Conservation (phyloP, 2,113 vertebrate genomes). For the Acanthochromis polyacanthus region DNA sequence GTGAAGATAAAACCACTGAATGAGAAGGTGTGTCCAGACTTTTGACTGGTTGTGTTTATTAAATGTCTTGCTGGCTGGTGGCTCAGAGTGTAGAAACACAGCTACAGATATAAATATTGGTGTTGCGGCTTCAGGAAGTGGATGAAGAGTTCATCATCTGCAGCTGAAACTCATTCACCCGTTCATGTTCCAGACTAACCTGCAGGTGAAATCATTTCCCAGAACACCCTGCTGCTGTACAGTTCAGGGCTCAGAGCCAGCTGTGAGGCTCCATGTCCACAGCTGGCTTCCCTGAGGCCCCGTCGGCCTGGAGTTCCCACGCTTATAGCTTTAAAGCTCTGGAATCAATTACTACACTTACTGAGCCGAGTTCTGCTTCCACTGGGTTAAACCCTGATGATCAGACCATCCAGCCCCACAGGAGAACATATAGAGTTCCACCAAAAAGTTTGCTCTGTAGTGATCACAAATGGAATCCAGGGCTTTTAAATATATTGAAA, state of each 20-base stretch:
- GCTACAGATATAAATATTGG: too few relatives aligned
- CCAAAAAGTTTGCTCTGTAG: too few relatives aligned
- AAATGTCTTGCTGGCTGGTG: not conserved
- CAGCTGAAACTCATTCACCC: not conserved
- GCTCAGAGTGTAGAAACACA: too few relatives aligned
- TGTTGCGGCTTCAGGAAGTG: constrained; percentile 16
- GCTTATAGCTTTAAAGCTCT: constrained; percentile 19
- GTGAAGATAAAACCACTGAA: too few relatives aligned
- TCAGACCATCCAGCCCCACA: not conserved
- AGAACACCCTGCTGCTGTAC: not conserved
- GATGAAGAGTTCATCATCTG: not conserved
- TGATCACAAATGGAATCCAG: too few relatives aligned
- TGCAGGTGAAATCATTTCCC: constrained; percentile 34
- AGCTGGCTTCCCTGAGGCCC: constrained; percentile 47
- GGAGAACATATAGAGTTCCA: not conserved
- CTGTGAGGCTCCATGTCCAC: constrained; percentile 28
- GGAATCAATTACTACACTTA: constrained; percentile 26
- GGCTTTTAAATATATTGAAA: too few relatives aligned
- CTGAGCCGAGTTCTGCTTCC: not conserved
- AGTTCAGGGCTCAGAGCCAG: constrained; percentile 42
- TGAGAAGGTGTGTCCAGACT: too few relatives aligned
- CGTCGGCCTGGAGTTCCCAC: constrained; percentile 37
- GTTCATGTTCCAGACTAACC: not conserved
- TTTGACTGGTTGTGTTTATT: too few relatives aligned
- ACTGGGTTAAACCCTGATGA: too few relatives aligned